These are phyloP conservation scores for Passer domesticus DNA, from an alignment of 2,113 vertebrate species.

Conservation along the genomic window DNA sequence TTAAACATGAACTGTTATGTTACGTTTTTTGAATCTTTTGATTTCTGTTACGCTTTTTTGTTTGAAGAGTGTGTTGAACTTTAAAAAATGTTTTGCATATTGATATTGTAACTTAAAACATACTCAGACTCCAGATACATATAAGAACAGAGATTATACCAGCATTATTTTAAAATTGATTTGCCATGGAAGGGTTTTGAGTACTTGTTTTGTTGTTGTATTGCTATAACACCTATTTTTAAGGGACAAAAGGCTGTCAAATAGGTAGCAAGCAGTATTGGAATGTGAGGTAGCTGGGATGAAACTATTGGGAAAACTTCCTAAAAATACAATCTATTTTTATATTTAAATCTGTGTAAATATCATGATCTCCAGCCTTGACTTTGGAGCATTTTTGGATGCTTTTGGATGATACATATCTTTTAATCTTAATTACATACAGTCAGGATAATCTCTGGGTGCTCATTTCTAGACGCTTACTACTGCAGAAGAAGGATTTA, in stretches of 20 bases:
- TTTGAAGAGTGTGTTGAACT: neutral
- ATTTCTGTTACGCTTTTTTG: neutral
- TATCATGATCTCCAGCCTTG: neutral
- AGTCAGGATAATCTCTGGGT: neutral
- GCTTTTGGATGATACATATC: neutral
- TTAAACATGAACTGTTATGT: neutral
- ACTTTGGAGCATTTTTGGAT: neutral
- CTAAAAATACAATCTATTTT: neutral
- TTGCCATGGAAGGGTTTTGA: neutral
- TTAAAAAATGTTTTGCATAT: neutral
- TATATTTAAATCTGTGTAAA: neutral
- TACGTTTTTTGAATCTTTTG: neutral
- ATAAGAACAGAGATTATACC: neutral
- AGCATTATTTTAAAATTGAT: neutral
- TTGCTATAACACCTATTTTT: neutral
- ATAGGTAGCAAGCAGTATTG: neutral
- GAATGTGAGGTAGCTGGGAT: neutral
- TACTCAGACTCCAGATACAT: neutral
- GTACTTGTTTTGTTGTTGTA: neutral
- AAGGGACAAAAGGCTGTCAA: neutral
- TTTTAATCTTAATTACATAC: neutral
- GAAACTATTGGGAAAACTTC: neutral
- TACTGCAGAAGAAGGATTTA: neutral
- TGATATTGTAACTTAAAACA: neutral
- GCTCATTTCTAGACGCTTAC: neutral